Conservation (phyloP, 2,113 vertebrate genomes). For the Gasterosteus aculeatus region DNA sequence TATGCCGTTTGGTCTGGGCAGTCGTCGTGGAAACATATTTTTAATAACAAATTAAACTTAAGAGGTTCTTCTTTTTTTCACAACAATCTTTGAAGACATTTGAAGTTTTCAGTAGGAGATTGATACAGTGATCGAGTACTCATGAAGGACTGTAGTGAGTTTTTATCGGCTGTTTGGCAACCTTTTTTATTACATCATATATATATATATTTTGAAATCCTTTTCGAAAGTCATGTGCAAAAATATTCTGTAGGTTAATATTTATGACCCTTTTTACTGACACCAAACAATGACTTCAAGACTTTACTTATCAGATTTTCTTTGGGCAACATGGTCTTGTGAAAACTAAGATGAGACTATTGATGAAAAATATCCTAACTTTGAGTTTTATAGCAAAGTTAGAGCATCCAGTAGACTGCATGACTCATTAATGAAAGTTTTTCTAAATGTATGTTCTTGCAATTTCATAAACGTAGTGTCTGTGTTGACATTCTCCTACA, state of each 20-base stretch:
- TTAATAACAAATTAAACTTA: neutral
- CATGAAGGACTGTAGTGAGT: neutral
- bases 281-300: neutral
- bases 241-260: neutral
- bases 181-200: neutral
- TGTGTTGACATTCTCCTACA: neutral
- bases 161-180: neutral
- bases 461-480: neutral
- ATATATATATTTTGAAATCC: neutral
- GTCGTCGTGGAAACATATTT: constrained; percentile 24
- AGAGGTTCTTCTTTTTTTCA: neutral
- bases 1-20: neutral
- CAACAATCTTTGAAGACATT: neutral
- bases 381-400: neutral
- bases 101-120: neutral
- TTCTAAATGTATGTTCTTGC: neutral
- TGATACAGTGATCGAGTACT: neutral
- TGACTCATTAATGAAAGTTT: neutral
- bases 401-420: neutral
- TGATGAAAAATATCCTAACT: neutral
- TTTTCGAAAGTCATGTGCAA: neutral
- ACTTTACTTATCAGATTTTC: neutral
- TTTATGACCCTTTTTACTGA: neutral
- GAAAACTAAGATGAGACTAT: neutral
- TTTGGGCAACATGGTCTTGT: neutral